Conservation (phyloP, 2,797 vertebrate species). For the Tauraco hartlaubi region DNA sequence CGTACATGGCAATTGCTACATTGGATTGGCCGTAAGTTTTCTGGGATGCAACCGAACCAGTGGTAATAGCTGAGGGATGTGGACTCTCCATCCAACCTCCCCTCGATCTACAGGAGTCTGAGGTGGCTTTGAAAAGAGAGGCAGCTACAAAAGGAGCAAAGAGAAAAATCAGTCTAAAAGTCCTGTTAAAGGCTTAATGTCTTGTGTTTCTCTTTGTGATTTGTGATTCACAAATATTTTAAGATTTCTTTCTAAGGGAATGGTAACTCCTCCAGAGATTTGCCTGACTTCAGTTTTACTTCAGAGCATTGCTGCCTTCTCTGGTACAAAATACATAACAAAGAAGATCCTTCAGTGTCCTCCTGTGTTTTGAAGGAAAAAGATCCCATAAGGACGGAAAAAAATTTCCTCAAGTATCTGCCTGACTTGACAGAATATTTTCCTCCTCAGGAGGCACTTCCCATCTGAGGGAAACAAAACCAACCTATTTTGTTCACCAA, state of each 20-base stretch:
- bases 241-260: neutral
- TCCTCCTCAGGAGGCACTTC: neutral
- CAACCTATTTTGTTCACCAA: neutral
- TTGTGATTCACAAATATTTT: neutral
- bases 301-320: neutral
- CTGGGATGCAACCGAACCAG: neutral
- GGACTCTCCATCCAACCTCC: neutral
- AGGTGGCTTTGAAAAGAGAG: neutral
- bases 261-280: neutral
- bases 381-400: neutral
- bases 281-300: neutral
- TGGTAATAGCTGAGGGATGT: neutral
- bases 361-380: neutral
- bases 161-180: neutral
- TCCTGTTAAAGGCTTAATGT: neutral
- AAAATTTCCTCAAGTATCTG: neutral
- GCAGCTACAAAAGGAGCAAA: neutral
- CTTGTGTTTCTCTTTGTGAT: neutral
- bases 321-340: neutral
- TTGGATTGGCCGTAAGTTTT: neutral
- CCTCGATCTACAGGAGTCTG: neutral
- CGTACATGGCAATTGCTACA: rapidly evolving
- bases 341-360: neutral
- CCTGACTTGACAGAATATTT: neutral
- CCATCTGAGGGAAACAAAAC: neutral